Base-by-base conservation (phyloP, 2,797 vertebrate genomes). In the Synanceia verrucosa region DNA sequence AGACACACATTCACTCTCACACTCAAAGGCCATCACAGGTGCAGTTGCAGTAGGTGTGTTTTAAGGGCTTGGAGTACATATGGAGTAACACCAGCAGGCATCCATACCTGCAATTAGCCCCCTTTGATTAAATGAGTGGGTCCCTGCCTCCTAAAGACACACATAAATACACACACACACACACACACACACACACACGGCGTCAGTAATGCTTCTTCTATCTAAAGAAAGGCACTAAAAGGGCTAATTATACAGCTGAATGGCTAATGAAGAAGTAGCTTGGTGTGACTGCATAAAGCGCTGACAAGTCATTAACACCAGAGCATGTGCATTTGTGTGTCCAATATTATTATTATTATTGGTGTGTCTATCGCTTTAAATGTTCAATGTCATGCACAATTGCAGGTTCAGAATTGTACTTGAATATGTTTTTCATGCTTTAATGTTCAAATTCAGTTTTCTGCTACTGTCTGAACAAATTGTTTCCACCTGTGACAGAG, bases 191-290 rank as follows among this genome's bases (percentile, higher is more conserved):
- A 26, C 28, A 57, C 46, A 60, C 28, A 23, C 55, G 36, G 36
- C 1, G 0, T 41, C 41, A 41, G 26, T 46, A 28, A 19, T 44
- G 47, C 34, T 16, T 24, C 37, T 41, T n/a, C 50, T 69, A 64
- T 56, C 73, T 28, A 64, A 68, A 84, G 82, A 80, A 75, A 80
- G 53, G 26, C 58, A 58, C 52, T 75, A 50, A 76, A 67, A 52
- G 63, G 14, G 29, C 33, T 86, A 79, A 88, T 88, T 86, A 81
- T 57, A 61, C 76, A 73, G 70, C 65, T 37, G 50, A 75, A 66
- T 62, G 62, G 62, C 24, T 78, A 83, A 86, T 82, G 65, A 80
- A 72, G 68, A 24, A 47, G 48, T 7, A 39, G 63, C 50, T 67
- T 69, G 33, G 50, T 65, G 55, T 53, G 68, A 55, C 0, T 51